Evolutionary conservation across 1,140 invertebrate species (phyloP), one percentile per base, ranked within the genome.

Genomic region (Cheumatopsyche charites): DNA sequence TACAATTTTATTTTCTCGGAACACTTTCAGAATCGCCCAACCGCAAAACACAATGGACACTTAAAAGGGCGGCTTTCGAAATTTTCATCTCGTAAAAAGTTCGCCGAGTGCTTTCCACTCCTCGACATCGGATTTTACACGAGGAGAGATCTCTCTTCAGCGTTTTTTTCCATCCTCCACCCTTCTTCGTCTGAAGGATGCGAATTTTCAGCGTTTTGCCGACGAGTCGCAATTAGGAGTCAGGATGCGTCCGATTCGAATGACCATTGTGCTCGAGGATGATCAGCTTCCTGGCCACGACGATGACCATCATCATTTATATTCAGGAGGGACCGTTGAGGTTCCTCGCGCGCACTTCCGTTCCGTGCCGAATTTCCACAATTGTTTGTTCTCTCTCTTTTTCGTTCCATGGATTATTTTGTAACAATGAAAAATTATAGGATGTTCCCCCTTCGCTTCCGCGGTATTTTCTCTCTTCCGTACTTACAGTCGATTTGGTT

Each of bases 311-410:
- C 66, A 36, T 73, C 61, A 68, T 73, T 73, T 65, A 41, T 73
- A 73, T 73, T 73, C 71, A 11, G 71, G 21, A n/a, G 15, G 62
- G 70, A 45, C 63, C 29, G 49, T 26, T 15, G 62, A 62, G 26
- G 15, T 66, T 72, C 62, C 70, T 66, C 70, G 43, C 70, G 49
- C 70, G 67, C 58, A 68, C 66, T 67, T 73, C 71, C 71, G 71
- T 19, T 68, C 55, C 71, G 71, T 73, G 71, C 71, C 71, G 71
- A 73, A 68, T 62, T 72, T 58, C 13, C 23, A 0, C 52, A 65
- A 68, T 73, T 73, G 71, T 73, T 42, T 9, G 25, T 66, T 23
- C 21, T 2, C 55, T 36, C 29, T 36, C 29, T 36, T 36, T 9
- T 9, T 9, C 29, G 29, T 4, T 4, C 9, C 9, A 36, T 36